Evolutionary conservation across 2,888 invertebrate species (phyloP), one percentile per base, ranked within the genome.

Genomic region (Crepidodera aurea): DNA sequence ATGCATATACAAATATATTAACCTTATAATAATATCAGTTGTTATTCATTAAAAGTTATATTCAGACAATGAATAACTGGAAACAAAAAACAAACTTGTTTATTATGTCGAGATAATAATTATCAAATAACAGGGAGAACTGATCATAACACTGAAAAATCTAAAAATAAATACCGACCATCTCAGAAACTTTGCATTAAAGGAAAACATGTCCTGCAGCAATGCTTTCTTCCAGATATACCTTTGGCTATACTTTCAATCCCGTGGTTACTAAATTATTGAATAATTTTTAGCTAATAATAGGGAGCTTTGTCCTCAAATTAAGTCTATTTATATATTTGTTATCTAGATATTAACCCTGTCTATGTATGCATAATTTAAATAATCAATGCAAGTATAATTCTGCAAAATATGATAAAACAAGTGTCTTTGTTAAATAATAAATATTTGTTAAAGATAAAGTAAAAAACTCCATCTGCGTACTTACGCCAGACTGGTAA

Each of bases 351-450:
- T 60, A 40, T 48, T 50, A 60, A 60, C 48, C 37, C 50, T 50
- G 60, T 60, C 60, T 54, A 27, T 60, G 60, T 54, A 54, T 54
- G 60, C 54, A 60, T 54, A 54, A 60, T 60, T 39, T 57, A 57
- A 57, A 48, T 39, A 48, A 46, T 46, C 55, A 56, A 54, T 59
- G 50, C 34, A 56, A 44, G 50, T 7, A 53, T 53, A 51, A 51
- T 46, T 62, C 13, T 54, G 53, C 40, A 58, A 59, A 55, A 54
- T n/a, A 46, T 48, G 51, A 56, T 60, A 59, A 63, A 63, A 29
- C 42, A 58, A 54, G 63, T 59, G 59, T 46, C 44, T 62, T 62
- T 51, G 44, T 56, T 40, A 60, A 64, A 60, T 40, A 56, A 64
- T 60, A 60, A 64, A 59, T 59, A 59, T 59, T 63, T 59, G 44